Conservation (phyloP, 2,888 invertebrate genomes). For the Leptopilina myrica region DNA sequence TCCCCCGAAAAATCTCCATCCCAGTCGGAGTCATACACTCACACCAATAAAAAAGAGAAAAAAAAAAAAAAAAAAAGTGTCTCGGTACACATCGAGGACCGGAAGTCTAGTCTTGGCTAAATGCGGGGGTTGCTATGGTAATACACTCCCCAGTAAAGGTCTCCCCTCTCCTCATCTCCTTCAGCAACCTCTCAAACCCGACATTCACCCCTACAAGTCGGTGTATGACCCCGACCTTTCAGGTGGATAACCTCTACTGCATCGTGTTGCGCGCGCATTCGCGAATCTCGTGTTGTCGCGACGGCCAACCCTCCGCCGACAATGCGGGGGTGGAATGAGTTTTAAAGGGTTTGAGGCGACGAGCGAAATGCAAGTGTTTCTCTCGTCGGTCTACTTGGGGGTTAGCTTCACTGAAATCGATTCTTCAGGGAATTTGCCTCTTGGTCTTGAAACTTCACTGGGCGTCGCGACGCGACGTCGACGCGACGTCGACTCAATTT, state of each 20-base stretch:
- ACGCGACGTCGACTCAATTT: neutral
- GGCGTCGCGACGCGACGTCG: neutral
- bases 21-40: constrained; percentile 40
- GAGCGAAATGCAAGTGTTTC: constrained; percentile 50
- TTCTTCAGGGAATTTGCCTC: constrained; percentile 42
- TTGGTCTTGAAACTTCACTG: constrained; percentile 38
- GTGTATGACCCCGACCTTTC: constrained; percentile 77
- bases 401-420: constrained; percentile 48
- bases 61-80: constrained; percentile 35
- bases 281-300: constrained; percentile 62
- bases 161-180: no score
- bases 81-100: constrained; percentile 59
- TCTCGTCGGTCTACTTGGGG: constrained; percentile 46
- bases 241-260: constrained; percentile 77
- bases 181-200: neutral
- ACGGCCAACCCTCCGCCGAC: constrained; percentile 48
- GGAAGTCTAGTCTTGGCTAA: constrained; percentile 74
- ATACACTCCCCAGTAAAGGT: constrained; percentile 45
- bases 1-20: constrained; percentile 36
- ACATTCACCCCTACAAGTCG: constrained; percentile 62
- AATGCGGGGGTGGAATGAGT: constrained; percentile 28
- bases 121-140: constrained; percentile 59
- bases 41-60: neutral
- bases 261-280: constrained; percentile 71
- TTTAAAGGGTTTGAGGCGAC: constrained; percentile 41